Evolutionary conservation across 2,797 vertebrate species (phyloP).

Genomic region (Parotocinclus haroldoi): DNA sequence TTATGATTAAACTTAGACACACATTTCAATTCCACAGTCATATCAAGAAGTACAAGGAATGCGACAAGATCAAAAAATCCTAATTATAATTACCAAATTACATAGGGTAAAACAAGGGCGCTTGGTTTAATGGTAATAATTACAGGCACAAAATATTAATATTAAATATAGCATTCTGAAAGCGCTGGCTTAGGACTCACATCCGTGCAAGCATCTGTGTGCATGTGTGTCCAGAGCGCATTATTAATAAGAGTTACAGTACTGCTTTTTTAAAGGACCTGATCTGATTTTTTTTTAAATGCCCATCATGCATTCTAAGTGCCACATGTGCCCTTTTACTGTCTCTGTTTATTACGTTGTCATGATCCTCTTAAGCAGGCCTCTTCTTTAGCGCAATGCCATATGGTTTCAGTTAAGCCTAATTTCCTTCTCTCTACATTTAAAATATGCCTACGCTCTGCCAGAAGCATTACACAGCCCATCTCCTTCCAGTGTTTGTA

Average conservation of each 20-base stretch:
- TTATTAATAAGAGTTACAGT: conserved; percentile 49
- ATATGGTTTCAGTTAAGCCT: conserved; percentile 97
- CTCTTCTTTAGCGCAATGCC: conserved; percentile 86
- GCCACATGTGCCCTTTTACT: conserved; percentile 73
- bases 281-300: conserved; percentile 52
- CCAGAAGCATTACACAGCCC: conserved; percentile 90
- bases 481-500: conserved; percentile 48
- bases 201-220: conserved; percentile 11
- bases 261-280: conserved; percentile 50
- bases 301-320: conserved; percentile 64
- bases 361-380: conserved; percentile 81
- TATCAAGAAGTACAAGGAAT: conserved; percentile 61
- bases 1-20: conserved; percentile 58
- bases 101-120: conserved; percentile 61
- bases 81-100: conserved; percentile 70
- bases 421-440: conserved; percentile 95
- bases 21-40: conserved; percentile 63
- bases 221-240: conserved; percentile 33
- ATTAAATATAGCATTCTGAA: conserved; percentile 58
- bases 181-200: conserved; percentile 50
- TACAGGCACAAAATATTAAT: conserved; percentile 62
- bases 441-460: conserved; percentile 82
- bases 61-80: conserved; percentile 69
- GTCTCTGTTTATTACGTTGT: conserved; percentile 69
- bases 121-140: conserved; percentile 63